Percentiles rank a stretch among this genome's conserved stretches.
Evolutionary conservation across 2,888 invertebrate genomes (phyloP).

Genomic region (Barypeithes pellucidus): DNA sequence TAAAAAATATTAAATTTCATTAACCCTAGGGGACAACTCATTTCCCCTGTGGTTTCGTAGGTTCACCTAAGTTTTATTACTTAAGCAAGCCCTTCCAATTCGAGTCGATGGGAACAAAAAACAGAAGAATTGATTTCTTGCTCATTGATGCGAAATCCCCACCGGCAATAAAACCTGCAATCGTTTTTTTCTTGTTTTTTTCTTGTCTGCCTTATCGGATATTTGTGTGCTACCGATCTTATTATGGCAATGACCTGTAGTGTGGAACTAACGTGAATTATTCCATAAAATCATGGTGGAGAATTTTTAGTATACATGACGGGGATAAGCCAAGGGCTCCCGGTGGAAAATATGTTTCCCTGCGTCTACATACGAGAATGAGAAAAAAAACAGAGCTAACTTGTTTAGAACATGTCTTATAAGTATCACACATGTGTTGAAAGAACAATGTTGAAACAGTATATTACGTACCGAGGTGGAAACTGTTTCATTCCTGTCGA

Average conservation of each 20-base stretch:
- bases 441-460: no score
- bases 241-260: conserved; percentile 1
- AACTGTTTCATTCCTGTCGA: no score
- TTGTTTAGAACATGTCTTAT: no score
- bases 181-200: conserved; percentile 6
- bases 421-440: no score
- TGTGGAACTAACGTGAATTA: not conserved
- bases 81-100: not conserved
- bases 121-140: conserved; percentile 12
- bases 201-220: conserved; percentile 5
- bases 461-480: no score
- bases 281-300: not conserved
- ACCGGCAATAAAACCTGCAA: conserved; percentile 9
- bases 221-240: conserved; percentile 3
- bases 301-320: not conserved
- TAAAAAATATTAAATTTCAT: no score
- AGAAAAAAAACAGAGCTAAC: no score
- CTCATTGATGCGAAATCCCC: conserved; percentile 20
- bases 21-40: no score
- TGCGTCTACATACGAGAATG: no score
- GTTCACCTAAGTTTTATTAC: conserved; percentile 14
- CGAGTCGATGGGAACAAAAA: not conserved
- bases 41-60: no score
- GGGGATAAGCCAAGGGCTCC: no score
- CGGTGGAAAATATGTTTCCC: no score